phyloP scores from a whole-genome alignment of 2,888 invertebrate genomes.

The Polyommatus iphigenia region DNA sequence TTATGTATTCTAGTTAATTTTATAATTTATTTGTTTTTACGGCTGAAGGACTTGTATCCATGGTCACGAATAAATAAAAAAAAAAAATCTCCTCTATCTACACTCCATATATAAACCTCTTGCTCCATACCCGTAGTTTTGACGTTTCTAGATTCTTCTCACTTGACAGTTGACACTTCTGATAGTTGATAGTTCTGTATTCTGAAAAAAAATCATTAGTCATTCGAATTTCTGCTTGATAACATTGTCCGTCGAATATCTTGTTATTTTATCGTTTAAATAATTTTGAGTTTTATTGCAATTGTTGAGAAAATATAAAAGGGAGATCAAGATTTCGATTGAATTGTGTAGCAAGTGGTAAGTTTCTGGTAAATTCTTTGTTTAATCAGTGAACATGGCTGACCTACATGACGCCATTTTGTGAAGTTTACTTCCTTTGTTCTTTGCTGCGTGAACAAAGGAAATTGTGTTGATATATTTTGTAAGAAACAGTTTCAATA shows the following conservation, averaged over 20 bases:
- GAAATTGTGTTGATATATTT: not conserved
- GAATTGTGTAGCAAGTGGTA: constrained; percentile 9
- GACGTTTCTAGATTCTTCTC: too few relatives aligned
- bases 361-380: constrained; percentile 19
- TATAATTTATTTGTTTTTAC: too few relatives aligned
- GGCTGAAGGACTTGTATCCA: too few relatives aligned
- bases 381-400: not conserved
- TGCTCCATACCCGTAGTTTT: too few relatives aligned
- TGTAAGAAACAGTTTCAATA: not conserved
- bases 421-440: constrained; percentile 31
- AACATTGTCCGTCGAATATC: not conserved
- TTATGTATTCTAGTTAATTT: too few relatives aligned
- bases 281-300: not conserved
- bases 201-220: too few relatives aligned
- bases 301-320: not conserved
- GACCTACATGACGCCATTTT: constrained; percentile 34
- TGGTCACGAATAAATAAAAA: too few relatives aligned
- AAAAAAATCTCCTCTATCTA: too few relatives aligned
- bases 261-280: not conserved
- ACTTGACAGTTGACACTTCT: too few relatives aligned
- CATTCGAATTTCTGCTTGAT: constrained; percentile 13
- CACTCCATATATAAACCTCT: too few relatives aligned
- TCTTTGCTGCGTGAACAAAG: not conserved
- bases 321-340: not conserved
- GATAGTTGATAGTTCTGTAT: too few relatives aligned